Conservation (phyloP, 2,113 vertebrate species). For the Microtus montanus region DNA sequence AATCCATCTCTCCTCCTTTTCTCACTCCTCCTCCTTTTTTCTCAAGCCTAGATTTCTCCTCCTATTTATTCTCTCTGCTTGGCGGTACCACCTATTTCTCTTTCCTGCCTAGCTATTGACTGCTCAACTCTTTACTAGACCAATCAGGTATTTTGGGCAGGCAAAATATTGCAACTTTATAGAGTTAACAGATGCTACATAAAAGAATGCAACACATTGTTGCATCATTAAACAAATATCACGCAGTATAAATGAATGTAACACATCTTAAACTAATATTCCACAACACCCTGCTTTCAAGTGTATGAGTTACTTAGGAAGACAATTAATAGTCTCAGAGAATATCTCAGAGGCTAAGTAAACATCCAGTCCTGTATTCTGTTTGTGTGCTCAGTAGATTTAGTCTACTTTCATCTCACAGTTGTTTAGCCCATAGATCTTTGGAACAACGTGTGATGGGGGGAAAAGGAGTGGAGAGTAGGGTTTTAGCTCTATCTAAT, state of each 20-base stretch:
- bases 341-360: conserved; percentile 23
- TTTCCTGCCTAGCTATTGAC: neutral
- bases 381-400: neutral
- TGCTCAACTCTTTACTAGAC: neutral
- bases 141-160: neutral
- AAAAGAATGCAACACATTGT: neutral
- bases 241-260: neutral
- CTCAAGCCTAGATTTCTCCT: neutral
- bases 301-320: neutral
- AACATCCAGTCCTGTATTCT: neutral
- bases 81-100: neutral
- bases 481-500: neutral
- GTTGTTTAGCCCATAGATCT: neutral
- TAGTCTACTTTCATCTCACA: neutral
- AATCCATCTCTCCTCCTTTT: neutral
- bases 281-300: neutral
- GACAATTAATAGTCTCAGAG: neutral
- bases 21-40: neutral
- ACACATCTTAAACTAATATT: neutral
- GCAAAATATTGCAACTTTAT: neutral
- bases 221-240: neutral
- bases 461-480: neutral
- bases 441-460: neutral
- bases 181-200: neutral
- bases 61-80: neutral